Conservation (phyloP, 2,113 vertebrate genomes). For the Cyrtonyx montezumae region DNA sequence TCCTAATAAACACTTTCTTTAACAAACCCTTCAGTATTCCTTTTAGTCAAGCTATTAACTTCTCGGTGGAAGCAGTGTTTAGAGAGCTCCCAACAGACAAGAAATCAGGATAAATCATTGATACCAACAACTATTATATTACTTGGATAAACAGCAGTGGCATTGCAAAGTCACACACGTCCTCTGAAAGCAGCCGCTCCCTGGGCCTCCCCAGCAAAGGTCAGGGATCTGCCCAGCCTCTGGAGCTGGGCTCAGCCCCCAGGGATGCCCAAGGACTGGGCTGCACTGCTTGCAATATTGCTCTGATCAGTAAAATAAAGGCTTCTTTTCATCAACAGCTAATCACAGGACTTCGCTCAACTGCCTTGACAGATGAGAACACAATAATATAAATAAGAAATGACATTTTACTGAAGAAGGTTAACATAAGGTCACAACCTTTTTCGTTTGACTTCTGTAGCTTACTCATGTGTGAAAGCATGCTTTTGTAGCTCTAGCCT, state of each 20-base stretch:
- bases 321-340: constrained; percentile 25
- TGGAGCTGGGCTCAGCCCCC: not conserved
- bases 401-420: constrained; percentile 59
- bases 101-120: not conserved
- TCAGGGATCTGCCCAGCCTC: not conserved
- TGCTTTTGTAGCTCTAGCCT: constrained; percentile 16
- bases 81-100: not conserved
- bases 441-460: constrained; percentile 49
- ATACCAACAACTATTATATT: not conserved
- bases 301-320: constrained; percentile 27
- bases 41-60: not conserved
- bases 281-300: not conserved
- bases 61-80: not conserved
- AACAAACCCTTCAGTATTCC: not conserved
- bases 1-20: not conserved
- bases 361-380: constrained; percentile 44
- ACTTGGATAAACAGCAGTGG: not conserved
- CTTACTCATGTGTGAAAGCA: constrained; percentile 42
- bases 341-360: constrained; percentile 29
- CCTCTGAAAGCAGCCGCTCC: not conserved
- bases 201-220: not conserved
- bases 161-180: not conserved
- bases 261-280: not conserved
- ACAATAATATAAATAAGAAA: constrained; percentile 53
- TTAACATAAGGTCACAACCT: constrained; percentile 4